A percentile compares a stretch with the other conserved stretches of the same genome.
phyloP scores from a whole-genome alignment of 2,888 invertebrate genomes.

The Drosophila recens region DNA sequence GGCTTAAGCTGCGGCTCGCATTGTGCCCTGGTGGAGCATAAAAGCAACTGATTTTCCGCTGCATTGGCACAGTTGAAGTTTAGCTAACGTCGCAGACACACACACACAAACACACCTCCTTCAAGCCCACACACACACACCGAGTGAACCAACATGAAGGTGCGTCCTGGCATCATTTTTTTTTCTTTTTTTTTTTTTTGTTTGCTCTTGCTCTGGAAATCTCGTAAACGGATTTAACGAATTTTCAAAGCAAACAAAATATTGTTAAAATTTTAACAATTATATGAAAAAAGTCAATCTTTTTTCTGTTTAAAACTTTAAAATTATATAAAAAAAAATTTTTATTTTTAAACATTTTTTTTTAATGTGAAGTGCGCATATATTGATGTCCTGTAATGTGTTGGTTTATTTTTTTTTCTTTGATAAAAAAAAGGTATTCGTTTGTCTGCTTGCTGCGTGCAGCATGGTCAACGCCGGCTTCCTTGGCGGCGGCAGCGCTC shows the following conservation, averaged over 20 bases:
- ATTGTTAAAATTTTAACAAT: neutral
- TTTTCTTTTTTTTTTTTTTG: no score
- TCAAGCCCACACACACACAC: slow-evolving; percentile 17
- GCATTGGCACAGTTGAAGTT: slow-evolving; percentile 69
- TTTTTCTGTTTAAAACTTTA: slow-evolving; percentile 15
- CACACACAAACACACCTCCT: slow-evolving; percentile 16
- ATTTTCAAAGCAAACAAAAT: slow-evolving; percentile 31
- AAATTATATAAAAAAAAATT: neutral
- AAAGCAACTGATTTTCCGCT: slow-evolving; percentile 47
- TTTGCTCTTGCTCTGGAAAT: slow-evolving; percentile 20
- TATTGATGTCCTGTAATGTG: slow-evolving; percentile 17
- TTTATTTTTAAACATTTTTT: slow-evolving; percentile 13
- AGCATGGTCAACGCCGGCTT: slow-evolving; percentile 72
- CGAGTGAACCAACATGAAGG: slow-evolving; percentile 67
- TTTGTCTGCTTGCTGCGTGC: slow-evolving; percentile 75
- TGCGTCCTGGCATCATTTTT: slow-evolving; percentile 39
- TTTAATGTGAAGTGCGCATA: slow-evolving; percentile 26
- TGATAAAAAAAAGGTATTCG: slow-evolving; percentile 63
- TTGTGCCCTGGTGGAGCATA: slow-evolving; percentile 38
- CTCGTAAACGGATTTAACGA: slow-evolving; percentile 47
- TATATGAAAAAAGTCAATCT: neutral
- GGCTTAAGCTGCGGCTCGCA: neutral
- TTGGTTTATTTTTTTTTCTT: neutral
- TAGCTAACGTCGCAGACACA: slow-evolving; percentile 59
- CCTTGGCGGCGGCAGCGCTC: slow-evolving; percentile 62